phyloP scores from a whole-genome alignment of 2,113 vertebrate genomes.

The Bujurquina vittata region DNA sequence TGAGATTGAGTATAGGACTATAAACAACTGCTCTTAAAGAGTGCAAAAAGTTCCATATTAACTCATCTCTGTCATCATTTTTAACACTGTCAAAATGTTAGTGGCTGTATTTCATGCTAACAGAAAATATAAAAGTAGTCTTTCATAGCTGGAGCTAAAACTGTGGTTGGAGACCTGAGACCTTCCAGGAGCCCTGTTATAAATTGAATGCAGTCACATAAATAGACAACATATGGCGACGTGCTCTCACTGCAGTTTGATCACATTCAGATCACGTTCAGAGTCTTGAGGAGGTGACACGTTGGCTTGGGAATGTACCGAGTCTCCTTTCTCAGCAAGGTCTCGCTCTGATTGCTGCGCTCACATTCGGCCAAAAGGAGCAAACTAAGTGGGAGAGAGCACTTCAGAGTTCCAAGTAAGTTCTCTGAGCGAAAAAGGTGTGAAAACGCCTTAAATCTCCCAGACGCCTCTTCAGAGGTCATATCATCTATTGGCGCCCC shows the following conservation, averaged over 20 bases:
- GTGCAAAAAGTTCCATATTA: neutral
- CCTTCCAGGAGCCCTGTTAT: neutral
- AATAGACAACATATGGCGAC: neutral
- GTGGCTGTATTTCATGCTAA: neutral
- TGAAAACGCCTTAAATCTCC: slow-evolving; percentile 50
- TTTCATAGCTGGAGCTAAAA: neutral
- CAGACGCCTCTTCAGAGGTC: slow-evolving; percentile 38
- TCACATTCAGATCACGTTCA: slow-evolving; percentile 16
- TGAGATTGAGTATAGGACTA: neutral
- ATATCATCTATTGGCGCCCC: slow-evolving; percentile 33
- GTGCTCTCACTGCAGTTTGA: neutral
- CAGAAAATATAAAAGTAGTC: neutral
- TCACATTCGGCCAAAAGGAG: slow-evolving; percentile 41
- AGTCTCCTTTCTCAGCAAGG: slow-evolving; percentile 5
- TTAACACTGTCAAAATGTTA: neutral
- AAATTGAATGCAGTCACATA: neutral
- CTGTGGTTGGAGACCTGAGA: neutral
- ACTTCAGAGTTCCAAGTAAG: slow-evolving; percentile 36
- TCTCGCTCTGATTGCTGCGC: slow-evolving; percentile 40
- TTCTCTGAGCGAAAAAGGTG: slow-evolving; percentile 43
- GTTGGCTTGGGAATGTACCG: slow-evolving; percentile 11
- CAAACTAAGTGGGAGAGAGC: slow-evolving; percentile 35
- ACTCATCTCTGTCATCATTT: neutral
- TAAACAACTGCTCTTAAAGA: neutral
- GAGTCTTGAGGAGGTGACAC: slow-evolving; percentile 1